phyloP scores from a whole-genome alignment of 2,888 invertebrate genomes.

The Entomobrya proxima region DNA sequence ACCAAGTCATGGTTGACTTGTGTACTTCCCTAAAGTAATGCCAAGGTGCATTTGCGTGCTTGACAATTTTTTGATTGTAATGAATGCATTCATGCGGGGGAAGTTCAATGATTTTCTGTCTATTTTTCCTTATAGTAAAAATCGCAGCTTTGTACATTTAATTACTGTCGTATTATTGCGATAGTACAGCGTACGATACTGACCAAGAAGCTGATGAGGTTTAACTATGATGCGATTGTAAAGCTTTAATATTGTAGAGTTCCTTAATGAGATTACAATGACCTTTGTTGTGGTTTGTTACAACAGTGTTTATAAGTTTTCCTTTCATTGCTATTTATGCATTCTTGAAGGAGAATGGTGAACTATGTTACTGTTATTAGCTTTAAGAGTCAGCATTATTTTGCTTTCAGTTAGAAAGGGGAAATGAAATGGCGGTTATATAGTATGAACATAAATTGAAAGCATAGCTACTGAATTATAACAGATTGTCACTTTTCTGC shows the following conservation, averaged over 20 bases:
- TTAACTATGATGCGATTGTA: slow-evolving; percentile 28
- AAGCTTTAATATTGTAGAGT: slow-evolving; percentile 11
- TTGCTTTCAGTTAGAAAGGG: slow-evolving; percentile 18
- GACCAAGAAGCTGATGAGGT: neutral
- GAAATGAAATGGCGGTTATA: slow-evolving; percentile 37
- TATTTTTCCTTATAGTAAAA: neutral
- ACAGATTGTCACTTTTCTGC: too few species aligned
- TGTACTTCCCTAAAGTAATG: neutral
- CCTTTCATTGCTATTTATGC: neutral
- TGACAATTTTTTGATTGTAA: neutral
- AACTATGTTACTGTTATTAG: slow-evolving; percentile 2
- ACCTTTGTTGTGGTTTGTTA: slow-evolving; percentile 35
- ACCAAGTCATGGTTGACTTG: neutral
- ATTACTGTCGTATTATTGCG: neutral
- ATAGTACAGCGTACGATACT: neutral
- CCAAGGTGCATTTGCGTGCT: neutral
- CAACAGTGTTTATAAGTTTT: neutral
- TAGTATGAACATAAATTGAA: neutral
- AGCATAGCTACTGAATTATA: too few species aligned
- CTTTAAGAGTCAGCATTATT: slow-evolving; percentile 12
- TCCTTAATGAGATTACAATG: slow-evolving; percentile 32
- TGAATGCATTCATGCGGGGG: neutral
- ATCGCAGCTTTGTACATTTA: neutral
- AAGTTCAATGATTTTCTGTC: neutral
- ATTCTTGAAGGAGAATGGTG: slow-evolving; percentile 24